phyloP scores from a whole-genome alignment of 2,797 vertebrate species.

The Tokudaia tokunoshimensis region DNA sequence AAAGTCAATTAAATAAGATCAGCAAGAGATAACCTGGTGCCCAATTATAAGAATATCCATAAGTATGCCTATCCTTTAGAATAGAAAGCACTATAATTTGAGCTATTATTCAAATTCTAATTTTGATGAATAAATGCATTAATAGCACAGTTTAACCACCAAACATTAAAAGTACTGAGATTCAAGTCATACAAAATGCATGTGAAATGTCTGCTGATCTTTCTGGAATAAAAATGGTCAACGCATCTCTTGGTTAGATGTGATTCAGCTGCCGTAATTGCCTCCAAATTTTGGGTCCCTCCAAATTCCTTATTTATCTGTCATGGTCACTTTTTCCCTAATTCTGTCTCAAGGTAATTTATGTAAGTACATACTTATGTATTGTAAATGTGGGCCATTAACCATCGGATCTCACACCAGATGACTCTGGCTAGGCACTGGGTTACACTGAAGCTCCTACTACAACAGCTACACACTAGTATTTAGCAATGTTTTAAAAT shows the following conservation, averaged over 20 bases:
- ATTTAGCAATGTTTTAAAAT: no score
- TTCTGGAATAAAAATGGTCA: background rate
- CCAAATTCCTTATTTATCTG: background rate
- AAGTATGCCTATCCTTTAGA: background rate
- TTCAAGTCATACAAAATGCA: background rate
- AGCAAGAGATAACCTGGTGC: background rate
- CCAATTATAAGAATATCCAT: background rate
- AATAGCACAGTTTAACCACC: background rate
- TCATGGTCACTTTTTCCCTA: background rate
- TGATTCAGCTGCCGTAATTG: background rate
- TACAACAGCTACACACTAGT: background rate
- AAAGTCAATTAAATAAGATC: background rate
- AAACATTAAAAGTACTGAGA: background rate
- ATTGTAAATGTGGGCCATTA: background rate
- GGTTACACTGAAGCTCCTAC: background rate
- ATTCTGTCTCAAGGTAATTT: background rate
- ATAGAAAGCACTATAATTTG: background rate
- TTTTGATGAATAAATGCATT: background rate
- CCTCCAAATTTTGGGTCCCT: background rate
- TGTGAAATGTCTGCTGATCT: background rate
- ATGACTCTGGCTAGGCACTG: no score
- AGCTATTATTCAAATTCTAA: background rate
- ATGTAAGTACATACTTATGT: background rate
- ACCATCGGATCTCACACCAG: background rate
- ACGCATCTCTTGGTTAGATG: background rate